phyloP scores from a whole-genome alignment of 2,113 vertebrate species.

The Bambusicola thoracicus region DNA sequence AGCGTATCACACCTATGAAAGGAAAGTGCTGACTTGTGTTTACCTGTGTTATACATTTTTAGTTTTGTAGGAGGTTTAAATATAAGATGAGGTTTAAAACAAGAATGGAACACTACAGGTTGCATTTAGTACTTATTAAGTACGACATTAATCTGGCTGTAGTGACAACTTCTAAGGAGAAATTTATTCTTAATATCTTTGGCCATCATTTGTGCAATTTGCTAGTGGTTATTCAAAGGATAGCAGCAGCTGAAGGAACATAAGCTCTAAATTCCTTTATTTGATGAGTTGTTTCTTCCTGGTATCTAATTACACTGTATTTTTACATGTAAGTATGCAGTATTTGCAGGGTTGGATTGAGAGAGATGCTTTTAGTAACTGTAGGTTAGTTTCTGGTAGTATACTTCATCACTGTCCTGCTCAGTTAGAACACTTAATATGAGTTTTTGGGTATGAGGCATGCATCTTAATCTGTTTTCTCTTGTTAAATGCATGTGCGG shows the following conservation, averaged over 20 bases:
- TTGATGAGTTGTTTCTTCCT: not conserved
- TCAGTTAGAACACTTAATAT: not conserved
- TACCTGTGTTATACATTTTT: not conserved
- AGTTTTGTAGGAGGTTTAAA: not conserved
- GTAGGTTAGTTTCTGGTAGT: constrained; percentile 17
- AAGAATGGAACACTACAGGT: not conserved
- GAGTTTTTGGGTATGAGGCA: constrained; percentile 19
- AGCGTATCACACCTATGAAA: not conserved
- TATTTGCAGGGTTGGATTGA: constrained; percentile 1
- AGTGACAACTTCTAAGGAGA: not conserved
- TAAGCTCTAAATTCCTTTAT: not conserved
- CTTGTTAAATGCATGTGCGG: not conserved
- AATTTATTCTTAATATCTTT: not conserved
- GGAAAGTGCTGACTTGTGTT: not conserved
- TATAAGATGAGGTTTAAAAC: not conserved
- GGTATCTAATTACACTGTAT: not conserved
- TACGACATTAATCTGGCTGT: not conserved
- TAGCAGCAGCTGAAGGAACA: not conserved
- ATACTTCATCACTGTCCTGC: constrained; percentile 16
- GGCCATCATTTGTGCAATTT: not conserved
- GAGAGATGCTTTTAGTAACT: constrained; percentile 35
- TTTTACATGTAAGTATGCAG: not conserved
- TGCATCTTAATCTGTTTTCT: constrained; percentile 18
- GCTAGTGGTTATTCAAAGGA: not conserved
- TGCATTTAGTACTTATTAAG: not conserved